phyloP scores from a whole-genome alignment of 2,797 vertebrate species.

The Vultur gryphus region DNA sequence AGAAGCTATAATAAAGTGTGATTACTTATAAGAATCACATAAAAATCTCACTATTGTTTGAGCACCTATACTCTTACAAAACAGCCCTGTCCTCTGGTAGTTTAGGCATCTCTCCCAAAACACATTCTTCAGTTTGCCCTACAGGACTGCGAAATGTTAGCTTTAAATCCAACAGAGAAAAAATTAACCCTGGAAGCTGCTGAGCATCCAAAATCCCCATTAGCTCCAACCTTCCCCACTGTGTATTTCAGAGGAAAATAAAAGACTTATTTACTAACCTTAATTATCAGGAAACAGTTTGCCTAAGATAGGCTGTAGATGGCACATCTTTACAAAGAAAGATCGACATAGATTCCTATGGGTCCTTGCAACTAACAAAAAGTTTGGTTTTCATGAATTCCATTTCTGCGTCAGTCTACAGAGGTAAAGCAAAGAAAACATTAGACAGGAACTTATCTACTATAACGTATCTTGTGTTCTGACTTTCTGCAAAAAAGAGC shows the following conservation, averaged over 20 bases:
- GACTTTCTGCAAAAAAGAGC: neutral
- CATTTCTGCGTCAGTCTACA: neutral
- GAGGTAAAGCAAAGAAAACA: neutral
- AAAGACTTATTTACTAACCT: conserved; percentile 47
- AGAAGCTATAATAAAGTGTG: neutral
- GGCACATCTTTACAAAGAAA: conserved; percentile 41
- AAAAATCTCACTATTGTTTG: neutral
- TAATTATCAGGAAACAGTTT: conserved; percentile 52
- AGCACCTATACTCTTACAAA: neutral
- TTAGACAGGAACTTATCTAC: neutral
- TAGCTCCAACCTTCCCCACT: neutral
- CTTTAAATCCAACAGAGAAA: conserved; percentile 44
- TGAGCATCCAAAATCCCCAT: conserved; percentile 47
- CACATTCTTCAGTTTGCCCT: conserved; percentile 1
- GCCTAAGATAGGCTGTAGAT: conserved; percentile 49
- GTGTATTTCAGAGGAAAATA: conserved; percentile 36
- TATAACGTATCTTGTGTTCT: neutral
- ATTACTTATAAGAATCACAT: neutral
- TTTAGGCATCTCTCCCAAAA: conserved; percentile 8
- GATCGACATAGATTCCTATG: neutral
- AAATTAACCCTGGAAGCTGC: conserved; percentile 51
- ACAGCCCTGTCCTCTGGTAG: neutral
- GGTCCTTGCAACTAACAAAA: neutral
- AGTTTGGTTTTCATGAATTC: neutral
- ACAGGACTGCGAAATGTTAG: conserved; percentile 1